phyloP scores from a whole-genome alignment of 2,888 invertebrate species.

The Tetramorium bicarinatum region DNA sequence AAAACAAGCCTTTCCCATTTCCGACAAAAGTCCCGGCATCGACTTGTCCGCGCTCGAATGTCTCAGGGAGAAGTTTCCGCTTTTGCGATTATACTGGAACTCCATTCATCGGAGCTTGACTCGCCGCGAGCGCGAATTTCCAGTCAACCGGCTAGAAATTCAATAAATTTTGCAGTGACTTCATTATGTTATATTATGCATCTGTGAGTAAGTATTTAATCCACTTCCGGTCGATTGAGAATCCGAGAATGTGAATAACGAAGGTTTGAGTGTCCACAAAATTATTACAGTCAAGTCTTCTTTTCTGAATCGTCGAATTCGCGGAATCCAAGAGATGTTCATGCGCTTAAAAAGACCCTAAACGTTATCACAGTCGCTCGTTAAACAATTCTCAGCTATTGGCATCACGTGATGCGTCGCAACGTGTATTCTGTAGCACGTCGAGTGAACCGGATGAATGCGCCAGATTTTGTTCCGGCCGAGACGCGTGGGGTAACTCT shows the following conservation, averaged over 20 bases:
- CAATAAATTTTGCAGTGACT: conserved; percentile 26
- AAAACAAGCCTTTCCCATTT: conserved; percentile 82
- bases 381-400: neutral
- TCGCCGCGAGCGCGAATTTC: conserved; percentile 24
- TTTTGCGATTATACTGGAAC: conserved; percentile 25
- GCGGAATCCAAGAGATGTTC: neutral
- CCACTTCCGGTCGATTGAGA: neutral
- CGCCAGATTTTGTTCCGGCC: conserved; percentile 47
- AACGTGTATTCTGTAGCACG: neutral
- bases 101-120: conserved; percentile 23
- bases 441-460: conserved; percentile 56
- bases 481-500: conserved; percentile 64
- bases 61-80: conserved; percentile 59
- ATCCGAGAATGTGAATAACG: neutral
- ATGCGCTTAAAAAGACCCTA: neutral
- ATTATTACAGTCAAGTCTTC: neutral
- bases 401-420: neutral
- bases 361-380: neutral
- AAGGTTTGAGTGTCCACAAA: neutral
- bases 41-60: conserved; percentile 66
- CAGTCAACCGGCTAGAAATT: conserved; percentile 6
- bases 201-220: neutral
- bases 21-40: conserved; percentile 66
- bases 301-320: neutral
- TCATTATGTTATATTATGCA: neutral